phyloP scores from a whole-genome alignment of 2,888 invertebrate genomes.

The Tachina grossa region DNA sequence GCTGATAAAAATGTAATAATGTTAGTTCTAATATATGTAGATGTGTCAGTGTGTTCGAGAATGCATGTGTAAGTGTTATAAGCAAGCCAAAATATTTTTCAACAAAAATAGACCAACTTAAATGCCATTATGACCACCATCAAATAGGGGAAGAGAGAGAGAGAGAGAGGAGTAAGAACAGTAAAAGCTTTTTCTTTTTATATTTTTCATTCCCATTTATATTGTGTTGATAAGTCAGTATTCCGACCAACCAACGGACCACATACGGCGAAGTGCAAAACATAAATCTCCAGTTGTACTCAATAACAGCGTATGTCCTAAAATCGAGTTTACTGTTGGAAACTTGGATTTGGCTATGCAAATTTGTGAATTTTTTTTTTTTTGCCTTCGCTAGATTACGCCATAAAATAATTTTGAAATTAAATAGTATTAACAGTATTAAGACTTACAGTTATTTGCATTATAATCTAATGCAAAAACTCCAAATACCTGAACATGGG shows the following conservation, averaged over 20 bases:
- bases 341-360: neutral
- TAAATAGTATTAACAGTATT: no score
- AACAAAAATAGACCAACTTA: slow-evolving; percentile 65
- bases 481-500: neutral
- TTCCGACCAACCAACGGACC: slow-evolving; percentile 26
- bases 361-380: no score
- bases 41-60: neutral
- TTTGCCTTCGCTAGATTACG: no score
- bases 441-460: no score
- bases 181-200: neutral
- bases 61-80: slow-evolving; percentile 11
- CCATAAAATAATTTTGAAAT: no score
- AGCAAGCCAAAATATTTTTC: slow-evolving; percentile 33
- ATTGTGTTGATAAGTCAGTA: slow-evolving; percentile 35
- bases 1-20: slow-evolving; percentile 17
- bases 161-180: slow-evolving; percentile 59
- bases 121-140: slow-evolving; percentile 26
- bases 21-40: slow-evolving; percentile 9
- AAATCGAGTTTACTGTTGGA: neutral
- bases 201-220: neutral
- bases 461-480: neutral
- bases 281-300: slow-evolving; percentile 5
- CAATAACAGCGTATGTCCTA: neutral
- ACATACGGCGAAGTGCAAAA: slow-evolving; percentile 42
- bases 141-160: slow-evolving; percentile 13